phyloP scores from a whole-genome alignment of 1,140 invertebrate species.

The Drosophila obscura region DNA sequence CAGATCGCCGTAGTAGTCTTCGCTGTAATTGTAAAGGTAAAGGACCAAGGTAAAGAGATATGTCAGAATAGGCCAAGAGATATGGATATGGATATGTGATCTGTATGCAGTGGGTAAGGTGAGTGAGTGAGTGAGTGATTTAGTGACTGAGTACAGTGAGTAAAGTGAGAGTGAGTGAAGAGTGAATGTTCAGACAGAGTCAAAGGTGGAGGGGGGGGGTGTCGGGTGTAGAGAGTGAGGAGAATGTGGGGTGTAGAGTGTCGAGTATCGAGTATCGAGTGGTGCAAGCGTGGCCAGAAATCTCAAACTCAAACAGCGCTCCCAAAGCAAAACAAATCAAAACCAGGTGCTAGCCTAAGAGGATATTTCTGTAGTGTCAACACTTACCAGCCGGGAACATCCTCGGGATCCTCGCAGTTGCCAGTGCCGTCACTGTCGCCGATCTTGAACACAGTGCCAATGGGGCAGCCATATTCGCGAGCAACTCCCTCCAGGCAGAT shows the following conservation, averaged over 20 bases:
- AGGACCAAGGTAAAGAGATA: conserved; percentile 78
- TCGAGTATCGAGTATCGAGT: conserved; percentile 17
- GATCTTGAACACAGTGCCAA: conserved; percentile 98
- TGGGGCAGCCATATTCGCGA: conserved; percentile 96
- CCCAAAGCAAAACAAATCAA: conserved; percentile 60
- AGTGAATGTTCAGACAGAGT: conserved; percentile 15
- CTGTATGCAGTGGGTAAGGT: conserved; percentile 38
- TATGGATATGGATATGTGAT: conserved; percentile 57
- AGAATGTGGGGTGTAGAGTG: conserved; percentile 7
- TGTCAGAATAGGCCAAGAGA: conserved; percentile 76
- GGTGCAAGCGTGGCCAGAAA: conserved; percentile 56
- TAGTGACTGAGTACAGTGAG: conserved; percentile 12
- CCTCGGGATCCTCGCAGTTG: conserved; percentile 96
- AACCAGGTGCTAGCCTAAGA: conserved; percentile 45
- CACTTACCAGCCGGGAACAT: conserved; percentile 96
- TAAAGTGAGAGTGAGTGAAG: conserved; percentile 2
- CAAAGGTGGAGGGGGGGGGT: neutral
- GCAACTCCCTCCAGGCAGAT: conserved; percentile 95
- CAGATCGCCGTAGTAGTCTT: conserved; percentile 97
- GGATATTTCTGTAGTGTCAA: neutral
- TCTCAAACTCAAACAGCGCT: conserved; percentile 22
- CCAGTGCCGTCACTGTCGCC: conserved; percentile 93
- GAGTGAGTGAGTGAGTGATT: conserved; percentile 19
- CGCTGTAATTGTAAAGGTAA: conserved; percentile 87
- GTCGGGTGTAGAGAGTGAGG: conserved; percentile 7